These are phyloP conservation scores for Chrysomela aeneicollis DNA, from an alignment of 2,888 invertebrate species.

Conservation along the genomic window DNA sequence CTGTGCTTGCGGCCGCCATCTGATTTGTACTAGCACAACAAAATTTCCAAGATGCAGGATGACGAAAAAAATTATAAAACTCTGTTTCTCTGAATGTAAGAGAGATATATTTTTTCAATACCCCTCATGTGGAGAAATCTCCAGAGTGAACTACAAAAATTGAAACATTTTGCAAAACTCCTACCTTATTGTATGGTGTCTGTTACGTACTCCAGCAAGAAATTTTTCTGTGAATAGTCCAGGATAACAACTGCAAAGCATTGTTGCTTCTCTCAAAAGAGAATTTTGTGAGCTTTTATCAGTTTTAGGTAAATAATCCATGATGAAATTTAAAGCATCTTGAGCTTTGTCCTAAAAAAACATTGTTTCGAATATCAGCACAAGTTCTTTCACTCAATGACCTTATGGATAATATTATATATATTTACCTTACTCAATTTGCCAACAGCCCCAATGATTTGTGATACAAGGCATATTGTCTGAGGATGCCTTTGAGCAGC, in stretches of 20 bases:
- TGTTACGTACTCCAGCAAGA: slow-evolving; percentile 75
- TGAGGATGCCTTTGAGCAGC: slow-evolving; percentile 73
- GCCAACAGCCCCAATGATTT: slow-evolving; percentile 76
- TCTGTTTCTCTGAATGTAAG: too few relatives aligned
- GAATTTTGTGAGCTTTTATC: slow-evolving; percentile 79
- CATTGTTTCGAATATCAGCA: background rate
- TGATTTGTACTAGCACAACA: slow-evolving; percentile 54
- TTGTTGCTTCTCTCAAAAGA: slow-evolving; percentile 80
- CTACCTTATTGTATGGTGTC: slow-evolving; percentile 65
- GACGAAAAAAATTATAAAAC: slow-evolving; percentile 36
- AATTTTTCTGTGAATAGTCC: slow-evolving; percentile 82
- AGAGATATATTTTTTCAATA: too few relatives aligned
- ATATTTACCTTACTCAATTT: slow-evolving; percentile 70
- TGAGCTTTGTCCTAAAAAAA: slow-evolving; percentile 75
- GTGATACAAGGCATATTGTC: slow-evolving; percentile 72
- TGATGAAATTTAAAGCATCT: slow-evolving; percentile 82
- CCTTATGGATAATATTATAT: too few relatives aligned
- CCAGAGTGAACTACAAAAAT: too few relatives aligned
- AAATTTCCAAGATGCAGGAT: background rate
- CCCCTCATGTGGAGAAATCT: too few relatives aligned
- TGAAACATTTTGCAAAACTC: too few relatives aligned
- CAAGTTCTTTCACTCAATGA: too few relatives aligned
- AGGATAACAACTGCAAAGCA: slow-evolving; percentile 82
- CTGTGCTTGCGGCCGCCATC: slow-evolving; percentile 35
- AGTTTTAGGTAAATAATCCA: slow-evolving; percentile 75